Evolutionary conservation across 2,888 invertebrate species (phyloP), one percentile per base, ranked within the genome.

Genomic region (Mesochorus sp.): DNA sequence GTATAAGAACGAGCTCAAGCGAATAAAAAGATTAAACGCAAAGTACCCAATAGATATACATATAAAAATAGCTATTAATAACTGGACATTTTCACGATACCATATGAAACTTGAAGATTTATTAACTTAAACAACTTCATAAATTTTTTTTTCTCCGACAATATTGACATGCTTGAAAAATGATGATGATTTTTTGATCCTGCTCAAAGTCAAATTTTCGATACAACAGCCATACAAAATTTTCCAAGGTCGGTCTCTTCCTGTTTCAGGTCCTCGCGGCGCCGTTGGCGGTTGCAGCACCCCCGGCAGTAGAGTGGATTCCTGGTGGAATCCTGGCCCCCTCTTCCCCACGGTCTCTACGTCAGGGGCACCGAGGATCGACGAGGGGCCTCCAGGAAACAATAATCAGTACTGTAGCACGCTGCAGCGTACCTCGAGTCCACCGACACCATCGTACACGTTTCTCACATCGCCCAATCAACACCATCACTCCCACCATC

Each of bases 241-340:
- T 10, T 59, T 73, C 51, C 64, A 81, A 80, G 74, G 61, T 59
- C 66, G 59, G 57, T 37, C 42, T 80, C 34, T 75, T 79, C 28
- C 2, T 87, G 83, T 87, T 88, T 0, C 85, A 91, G 91, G 89
- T 90, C 85, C 89, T 85, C 89, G 90, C 89, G 88, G 89, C 88
- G 89, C 88, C 90, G 88, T 89, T 88, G 90, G 89, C 90, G 90
- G 90, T 90, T 88, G 89, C 90, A 90, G 84, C 86, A 90, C 87
- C 87, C 87, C 89, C 88, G 88, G 88, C 87, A 88, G 87, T 90
- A 89, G 88, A 88, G 88, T 90, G 89, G 90, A 90, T 90, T 88
- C 90, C 86, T 89, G 90, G 90, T 89, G 89, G 89, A 88, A 89
- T 85, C 86, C 87, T 85, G 85, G 86, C 86, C 82, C 88, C 83